These are phyloP conservation scores for Oreochromis tanganicae DNA, from an alignment of 2,113 vertebrate genomes.

Conservation along the genomic window DNA sequence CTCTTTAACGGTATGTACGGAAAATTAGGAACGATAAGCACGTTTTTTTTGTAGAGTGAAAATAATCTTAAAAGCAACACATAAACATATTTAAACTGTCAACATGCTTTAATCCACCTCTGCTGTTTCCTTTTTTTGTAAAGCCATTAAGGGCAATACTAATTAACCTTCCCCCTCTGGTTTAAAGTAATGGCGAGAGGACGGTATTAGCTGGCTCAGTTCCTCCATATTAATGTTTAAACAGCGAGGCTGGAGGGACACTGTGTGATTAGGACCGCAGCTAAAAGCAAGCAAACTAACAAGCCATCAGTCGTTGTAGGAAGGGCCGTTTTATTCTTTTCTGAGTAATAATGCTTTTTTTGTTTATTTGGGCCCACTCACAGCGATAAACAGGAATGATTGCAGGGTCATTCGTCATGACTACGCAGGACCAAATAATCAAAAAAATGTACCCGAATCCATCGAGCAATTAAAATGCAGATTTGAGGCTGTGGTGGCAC, in stretches of 20 bases:
- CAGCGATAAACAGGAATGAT: background rate
- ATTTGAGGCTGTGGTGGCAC: background rate
- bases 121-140: background rate
- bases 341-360: background rate
- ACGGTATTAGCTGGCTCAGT: background rate
- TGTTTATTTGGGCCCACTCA: background rate
- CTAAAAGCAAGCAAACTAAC: slow-evolving; percentile 17
- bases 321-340: background rate
- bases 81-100: background rate
- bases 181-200: background rate
- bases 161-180: background rate
- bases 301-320: background rate
- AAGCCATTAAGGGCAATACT: background rate
- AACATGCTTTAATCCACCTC: background rate
- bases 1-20: background rate
- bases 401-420: slow-evolving; percentile 67
- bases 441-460: background rate
- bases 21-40: background rate
- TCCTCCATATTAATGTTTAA: background rate
- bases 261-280: background rate
- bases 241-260: background rate
- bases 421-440: slow-evolving; percentile 30
- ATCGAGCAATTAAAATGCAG: slow-evolving; percentile 43
- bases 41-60: background rate
- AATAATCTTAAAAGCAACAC: background rate